These are phyloP conservation scores for Florisuga fusca DNA, from an alignment of 2,797 vertebrate genomes.

Conservation along the genomic window DNA sequence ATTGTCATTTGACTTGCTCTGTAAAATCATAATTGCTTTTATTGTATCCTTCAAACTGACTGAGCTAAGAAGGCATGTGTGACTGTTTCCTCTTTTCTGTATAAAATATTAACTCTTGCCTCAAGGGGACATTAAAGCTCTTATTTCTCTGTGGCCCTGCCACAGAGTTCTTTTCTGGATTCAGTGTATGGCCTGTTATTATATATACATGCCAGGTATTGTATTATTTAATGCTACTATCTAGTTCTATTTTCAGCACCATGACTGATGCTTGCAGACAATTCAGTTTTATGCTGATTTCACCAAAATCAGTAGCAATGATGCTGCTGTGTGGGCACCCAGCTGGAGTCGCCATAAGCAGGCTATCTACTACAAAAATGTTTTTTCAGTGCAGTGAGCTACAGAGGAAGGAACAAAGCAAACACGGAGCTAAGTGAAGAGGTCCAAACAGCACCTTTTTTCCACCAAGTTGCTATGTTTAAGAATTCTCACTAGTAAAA, in stretches of 20 bases:
- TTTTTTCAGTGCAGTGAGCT: neutral
- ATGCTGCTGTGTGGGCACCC: neutral
- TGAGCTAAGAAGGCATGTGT: neutral
- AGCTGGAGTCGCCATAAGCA: neutral
- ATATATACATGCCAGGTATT: neutral
- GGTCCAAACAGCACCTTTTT: neutral
- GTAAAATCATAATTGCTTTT: slow-evolving; percentile 22
- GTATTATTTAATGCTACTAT: slow-evolving; percentile 24
- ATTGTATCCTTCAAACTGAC: neutral
- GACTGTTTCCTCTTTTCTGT: neutral
- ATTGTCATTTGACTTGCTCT: neutral
- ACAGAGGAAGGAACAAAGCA: neutral
- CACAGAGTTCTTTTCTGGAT: neutral
- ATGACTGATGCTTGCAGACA: neutral
- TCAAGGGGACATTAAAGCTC: neutral
- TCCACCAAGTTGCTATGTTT: neutral
- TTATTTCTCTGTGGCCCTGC: neutral
- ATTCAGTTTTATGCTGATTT: slow-evolving; percentile 43
- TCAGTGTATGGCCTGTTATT: neutral
- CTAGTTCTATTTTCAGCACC: slow-evolving; percentile 11
- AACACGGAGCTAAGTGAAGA: neutral
- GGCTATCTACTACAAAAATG: neutral
- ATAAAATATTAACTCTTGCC: slow-evolving; percentile 10
- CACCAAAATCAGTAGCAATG: neutral
- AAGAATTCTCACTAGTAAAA: neutral